phyloP scores from a whole-genome alignment of 2,113 vertebrate genomes.

The Pollachius pollachius region DNA sequence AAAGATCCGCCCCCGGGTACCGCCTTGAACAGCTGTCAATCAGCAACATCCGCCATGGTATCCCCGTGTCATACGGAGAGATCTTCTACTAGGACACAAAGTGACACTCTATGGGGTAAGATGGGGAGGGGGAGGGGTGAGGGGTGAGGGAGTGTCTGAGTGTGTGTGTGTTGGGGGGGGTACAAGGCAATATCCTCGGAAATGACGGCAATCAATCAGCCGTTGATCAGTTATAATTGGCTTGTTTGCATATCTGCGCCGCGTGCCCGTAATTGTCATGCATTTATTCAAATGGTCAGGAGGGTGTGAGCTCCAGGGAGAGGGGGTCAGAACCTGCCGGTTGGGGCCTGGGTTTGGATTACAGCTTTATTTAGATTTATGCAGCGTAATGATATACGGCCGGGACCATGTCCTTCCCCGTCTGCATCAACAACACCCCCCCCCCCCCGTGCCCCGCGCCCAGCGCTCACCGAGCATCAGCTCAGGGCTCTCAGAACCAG shows the following conservation, averaged over 20 bases:
- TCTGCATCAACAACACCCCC: slow-evolving; percentile 33
- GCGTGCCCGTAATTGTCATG: slow-evolving; percentile 50
- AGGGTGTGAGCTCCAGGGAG: slow-evolving; percentile 37
- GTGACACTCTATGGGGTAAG: neutral
- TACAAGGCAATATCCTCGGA: slow-evolving; percentile 2
- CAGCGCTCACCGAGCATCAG: neutral
- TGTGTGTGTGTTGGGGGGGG: neutral
- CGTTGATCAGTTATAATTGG: slow-evolving; percentile 62
- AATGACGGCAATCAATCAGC: slow-evolving; percentile 62
- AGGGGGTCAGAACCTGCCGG: slow-evolving; percentile 54
- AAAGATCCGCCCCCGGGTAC: slow-evolving; percentile 20
- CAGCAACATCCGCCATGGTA: slow-evolving; percentile 44
- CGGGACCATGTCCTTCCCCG: slow-evolving; percentile 30
- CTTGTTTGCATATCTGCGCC: slow-evolving; percentile 51
- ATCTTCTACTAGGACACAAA: slow-evolving; percentile 14
- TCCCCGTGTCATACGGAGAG: slow-evolving; percentile 24
- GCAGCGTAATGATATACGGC: slow-evolving; percentile 66
- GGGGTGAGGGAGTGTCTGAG: neutral
- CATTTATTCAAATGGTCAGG: slow-evolving; percentile 55
- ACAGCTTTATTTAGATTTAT: slow-evolving; percentile 71
- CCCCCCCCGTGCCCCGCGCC: neutral
- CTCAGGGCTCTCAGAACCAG: neutral
- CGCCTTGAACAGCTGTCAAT: slow-evolving; percentile 39
- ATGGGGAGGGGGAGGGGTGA: neutral
- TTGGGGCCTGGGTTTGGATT: slow-evolving; percentile 49